A percentile compares a stretch with the other conserved stretches of the same genome.
phyloP scores from a whole-genome alignment of 2,113 vertebrate species.

The Microcebus murinus region DNA sequence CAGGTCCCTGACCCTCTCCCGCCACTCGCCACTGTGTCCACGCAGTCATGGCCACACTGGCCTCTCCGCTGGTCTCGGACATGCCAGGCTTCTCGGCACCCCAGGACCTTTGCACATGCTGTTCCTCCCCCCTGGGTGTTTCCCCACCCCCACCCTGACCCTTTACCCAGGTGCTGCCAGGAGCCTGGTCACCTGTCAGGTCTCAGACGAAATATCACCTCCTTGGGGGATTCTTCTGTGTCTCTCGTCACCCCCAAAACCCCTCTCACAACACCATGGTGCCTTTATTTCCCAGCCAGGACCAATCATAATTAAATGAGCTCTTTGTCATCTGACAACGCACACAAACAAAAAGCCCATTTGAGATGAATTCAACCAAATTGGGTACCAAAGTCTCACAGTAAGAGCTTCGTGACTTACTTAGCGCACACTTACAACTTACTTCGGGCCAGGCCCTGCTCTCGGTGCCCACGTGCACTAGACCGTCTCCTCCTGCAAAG shows the following conservation, averaged over 20 bases:
- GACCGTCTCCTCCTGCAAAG: too few species aligned
- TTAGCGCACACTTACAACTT: background rate
- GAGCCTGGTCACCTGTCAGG: background rate
- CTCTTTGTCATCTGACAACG: background rate
- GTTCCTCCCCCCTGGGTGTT: background rate
- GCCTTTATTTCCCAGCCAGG: background rate
- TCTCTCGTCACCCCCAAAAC: background rate
- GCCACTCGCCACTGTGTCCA: accelerated
- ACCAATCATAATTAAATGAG: background rate
- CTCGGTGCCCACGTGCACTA: background rate
- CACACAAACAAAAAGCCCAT: background rate
- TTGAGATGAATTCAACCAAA: background rate
- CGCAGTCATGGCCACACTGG: accelerated
- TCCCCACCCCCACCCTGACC: too few species aligned
- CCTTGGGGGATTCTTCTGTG: too few species aligned
- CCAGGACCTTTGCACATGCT: background rate
- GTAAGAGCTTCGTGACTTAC: background rate
- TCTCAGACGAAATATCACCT: background rate
- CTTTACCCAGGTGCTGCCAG: background rate
- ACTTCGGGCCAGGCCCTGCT: background rate
- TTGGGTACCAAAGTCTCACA: background rate
- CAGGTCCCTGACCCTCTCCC: background rate
- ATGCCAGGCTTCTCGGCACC: background rate
- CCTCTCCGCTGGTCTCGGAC: background rate
- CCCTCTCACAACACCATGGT: background rate